These are phyloP conservation scores for Temnothorax unifasciatus DNA, from an alignment of 2,888 invertebrate species.

Conservation along the genomic window DNA sequence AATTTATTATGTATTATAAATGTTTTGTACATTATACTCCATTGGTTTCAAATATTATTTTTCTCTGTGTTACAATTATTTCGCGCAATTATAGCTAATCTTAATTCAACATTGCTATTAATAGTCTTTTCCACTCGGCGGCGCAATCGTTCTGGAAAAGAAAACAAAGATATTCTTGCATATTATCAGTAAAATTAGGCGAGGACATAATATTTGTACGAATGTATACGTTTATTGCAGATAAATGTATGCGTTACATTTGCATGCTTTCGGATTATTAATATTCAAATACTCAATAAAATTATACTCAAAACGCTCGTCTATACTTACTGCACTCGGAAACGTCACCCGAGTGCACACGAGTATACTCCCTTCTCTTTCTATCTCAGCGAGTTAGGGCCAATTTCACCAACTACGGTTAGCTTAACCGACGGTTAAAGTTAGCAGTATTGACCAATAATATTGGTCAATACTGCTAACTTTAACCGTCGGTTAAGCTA, in stretches of 20 bases:
- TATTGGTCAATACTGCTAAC: too few species aligned
- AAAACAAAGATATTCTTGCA: constrained; percentile 62
- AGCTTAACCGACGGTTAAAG: too few species aligned
- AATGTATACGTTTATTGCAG: constrained; percentile 69
- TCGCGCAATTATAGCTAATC: constrained; percentile 31
- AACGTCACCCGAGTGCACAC: too few species aligned
- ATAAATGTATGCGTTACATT: constrained; percentile 67
- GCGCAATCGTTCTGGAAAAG: constrained; percentile 84
- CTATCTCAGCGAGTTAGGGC: too few species aligned
- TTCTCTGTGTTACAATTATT: constrained; percentile 2
- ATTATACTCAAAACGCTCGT: too few species aligned
- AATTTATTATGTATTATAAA: not conserved
- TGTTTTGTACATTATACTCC: not conserved
- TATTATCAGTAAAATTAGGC: constrained; percentile 37
- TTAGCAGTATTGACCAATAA: too few species aligned
- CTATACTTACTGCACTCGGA: too few species aligned
- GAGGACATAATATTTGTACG: constrained; percentile 28
- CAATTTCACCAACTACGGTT: too few species aligned
- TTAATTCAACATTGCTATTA: constrained; percentile 84
- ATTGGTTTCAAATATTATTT: not conserved
- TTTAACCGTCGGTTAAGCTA: too few species aligned
- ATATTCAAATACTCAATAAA: too few species aligned
- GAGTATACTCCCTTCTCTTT: too few species aligned
- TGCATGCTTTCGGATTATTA: constrained; percentile 69
- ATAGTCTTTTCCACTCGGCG: constrained; percentile 82